Evolutionary conservation across 2,888 invertebrate genomes (phyloP), one percentile per base, ranked within the genome.

Genomic region (Nemotelus nigrinus): DNA sequence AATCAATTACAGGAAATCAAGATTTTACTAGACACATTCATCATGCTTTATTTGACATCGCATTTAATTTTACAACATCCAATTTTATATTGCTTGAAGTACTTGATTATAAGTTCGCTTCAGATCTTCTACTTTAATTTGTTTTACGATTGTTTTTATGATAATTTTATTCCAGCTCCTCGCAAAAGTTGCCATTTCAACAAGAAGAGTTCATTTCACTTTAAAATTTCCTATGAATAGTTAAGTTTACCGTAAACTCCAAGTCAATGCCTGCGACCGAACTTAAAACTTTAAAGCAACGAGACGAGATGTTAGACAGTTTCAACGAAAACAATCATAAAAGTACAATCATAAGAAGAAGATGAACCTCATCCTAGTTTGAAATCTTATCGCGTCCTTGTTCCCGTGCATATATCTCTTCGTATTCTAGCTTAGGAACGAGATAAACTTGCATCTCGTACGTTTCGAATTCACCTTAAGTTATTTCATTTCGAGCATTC

Each of bases 401-500:
- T 25, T 25, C 25, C 25, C 25, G 25, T 25, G 25, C 25, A 25
- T 25, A 25, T 25, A 25, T n/a, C 39, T 65, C 47, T 47, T 5
- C 58, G 25, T n/a, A n/a, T 58, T 25, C 25, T 58, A 8, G n/a
- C 5, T 4, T 4, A 58, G 5, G 58, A 58, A 58, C 8, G 25
- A n/a, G 10, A 47, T 41, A 65, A 65, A 65, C 47, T 65, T 65
- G 45, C 25, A 47, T 10, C n/a, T 8, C 10, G 44, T 10, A 7
- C 64, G 64, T 6, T 44, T 55, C n/a, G 3, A 72, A 58, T 39
- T 58, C 47, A 47, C 39, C 72, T 58, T 60, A 58, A 72, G 60
- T 72, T 58, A 60, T 60, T 72, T 71, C 25, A 25, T 25, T 25
- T 25, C 25, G 25, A 25, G 25, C 25, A 25, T 25, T 47, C 47